phyloP scores from a whole-genome alignment of 2,113 vertebrate species.

The Cynocephalus volans region DNA sequence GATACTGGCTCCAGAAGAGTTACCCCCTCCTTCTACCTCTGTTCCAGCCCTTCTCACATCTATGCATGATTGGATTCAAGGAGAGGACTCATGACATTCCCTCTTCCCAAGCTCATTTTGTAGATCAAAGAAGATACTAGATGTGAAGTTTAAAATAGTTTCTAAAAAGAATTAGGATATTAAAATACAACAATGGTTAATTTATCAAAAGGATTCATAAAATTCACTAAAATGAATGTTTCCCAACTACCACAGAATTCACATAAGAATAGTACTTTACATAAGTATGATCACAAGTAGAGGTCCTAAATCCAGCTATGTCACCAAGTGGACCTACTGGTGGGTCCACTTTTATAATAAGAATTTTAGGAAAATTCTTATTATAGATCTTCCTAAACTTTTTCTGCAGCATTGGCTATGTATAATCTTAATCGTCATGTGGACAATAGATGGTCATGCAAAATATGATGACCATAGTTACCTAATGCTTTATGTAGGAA shows the following conservation, averaged over 20 bases:
- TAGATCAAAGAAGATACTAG: not conserved
- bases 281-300: not conserved
- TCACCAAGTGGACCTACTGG: not conserved
- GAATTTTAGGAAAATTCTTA: slow-evolving; percentile 41
- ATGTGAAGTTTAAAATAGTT: not conserved
- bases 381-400: not conserved
- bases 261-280: not conserved
- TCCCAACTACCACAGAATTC: not conserved
- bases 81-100: not conserved
- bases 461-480: not conserved
- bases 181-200: not conserved
- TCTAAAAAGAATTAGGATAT: not conserved
- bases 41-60: not conserved
- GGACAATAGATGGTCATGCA: not conserved
- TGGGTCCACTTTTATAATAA: too few species aligned
- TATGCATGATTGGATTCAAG: not conserved
- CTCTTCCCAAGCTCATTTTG: not conserved
- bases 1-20: not conserved
- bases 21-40: not conserved
- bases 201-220: not conserved
- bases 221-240: not conserved
- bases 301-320: not conserved
- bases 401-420: not conserved
- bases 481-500: not conserved
- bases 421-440: not conserved